Evolutionary conservation across 2,113 vertebrate species (phyloP).

Genomic region (Danionella cerebrum): DNA sequence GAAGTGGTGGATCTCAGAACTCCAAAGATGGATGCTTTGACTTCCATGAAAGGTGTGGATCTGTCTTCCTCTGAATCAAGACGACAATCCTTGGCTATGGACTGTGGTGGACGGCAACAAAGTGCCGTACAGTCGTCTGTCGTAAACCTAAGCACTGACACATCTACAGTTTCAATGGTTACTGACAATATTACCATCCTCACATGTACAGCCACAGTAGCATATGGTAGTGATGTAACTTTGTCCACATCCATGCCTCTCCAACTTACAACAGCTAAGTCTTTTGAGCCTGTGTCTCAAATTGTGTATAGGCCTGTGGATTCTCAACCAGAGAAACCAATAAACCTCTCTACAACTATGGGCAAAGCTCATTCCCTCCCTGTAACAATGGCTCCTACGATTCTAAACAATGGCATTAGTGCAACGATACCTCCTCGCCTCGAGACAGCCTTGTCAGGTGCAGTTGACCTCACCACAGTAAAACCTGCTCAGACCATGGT

Average conservation of each 20-base stretch:
- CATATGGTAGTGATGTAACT: constrained; percentile 58
- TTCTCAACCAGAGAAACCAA: constrained; percentile 78
- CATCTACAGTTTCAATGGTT: constrained; percentile 66
- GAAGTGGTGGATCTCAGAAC: constrained; percentile 91
- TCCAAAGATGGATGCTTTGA: constrained; percentile 71
- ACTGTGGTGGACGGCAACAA: constrained; percentile 67
- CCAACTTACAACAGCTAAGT: constrained; percentile 79
- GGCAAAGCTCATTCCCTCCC: constrained; percentile 63
- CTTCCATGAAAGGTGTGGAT: constrained; percentile 68
- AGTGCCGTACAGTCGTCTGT: constrained; percentile 86
- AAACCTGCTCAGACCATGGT: constrained; percentile 85
- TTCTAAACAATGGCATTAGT: constrained; percentile 70
- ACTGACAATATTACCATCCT: constrained; percentile 71
- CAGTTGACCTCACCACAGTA: constrained; percentile 86
- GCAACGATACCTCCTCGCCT: constrained; percentile 56
- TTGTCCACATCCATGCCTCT: constrained; percentile 70
- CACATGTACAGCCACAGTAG: constrained; percentile 72
- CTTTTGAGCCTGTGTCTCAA: constrained; percentile 72
- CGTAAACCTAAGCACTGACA: constrained; percentile 82
- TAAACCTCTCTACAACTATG: constrained; percentile 79
- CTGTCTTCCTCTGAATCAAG: constrained; percentile 70
- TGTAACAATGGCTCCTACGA: constrained; percentile 65
- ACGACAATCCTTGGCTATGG: constrained; percentile 63
- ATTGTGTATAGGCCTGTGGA: constrained; percentile 64
- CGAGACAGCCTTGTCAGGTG: constrained; percentile 68